Conservation (phyloP, 1,140 invertebrate genomes). For the Pseudobourletiella spinata region DNA sequence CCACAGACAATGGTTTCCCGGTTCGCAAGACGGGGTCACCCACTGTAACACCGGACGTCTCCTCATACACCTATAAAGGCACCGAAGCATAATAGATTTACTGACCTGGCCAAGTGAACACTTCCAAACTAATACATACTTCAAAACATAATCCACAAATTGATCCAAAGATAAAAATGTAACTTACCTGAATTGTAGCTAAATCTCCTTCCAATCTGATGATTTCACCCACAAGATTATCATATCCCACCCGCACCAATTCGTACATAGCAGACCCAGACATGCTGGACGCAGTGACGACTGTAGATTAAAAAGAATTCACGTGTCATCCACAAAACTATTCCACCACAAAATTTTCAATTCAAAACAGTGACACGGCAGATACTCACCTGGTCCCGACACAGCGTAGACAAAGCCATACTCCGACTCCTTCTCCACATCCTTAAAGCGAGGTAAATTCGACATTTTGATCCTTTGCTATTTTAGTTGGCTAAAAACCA, state of each 20-base stretch:
- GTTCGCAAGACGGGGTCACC: conserved; percentile 97
- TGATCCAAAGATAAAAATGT: background rate
- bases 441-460: conserved; percentile 57
- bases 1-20: conserved; percentile 95
- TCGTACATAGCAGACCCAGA: conserved; percentile 99
- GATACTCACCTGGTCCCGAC: conserved; percentile 82
- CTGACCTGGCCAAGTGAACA: background rate
- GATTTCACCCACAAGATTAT: conserved; percentile 97
- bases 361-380: too few species aligned
- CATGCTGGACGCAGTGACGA: conserved; percentile 98
- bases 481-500: conserved; percentile 8
- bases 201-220: conserved; percentile 98
- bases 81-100: background rate
- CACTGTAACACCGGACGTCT: conserved; percentile 98
- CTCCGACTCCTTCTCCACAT: conserved; percentile 76
- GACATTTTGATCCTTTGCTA: conserved; percentile 29
- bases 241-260: conserved; percentile 95
- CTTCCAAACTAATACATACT: too few species aligned
- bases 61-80: conserved; percentile 93
- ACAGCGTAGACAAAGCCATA: conserved; percentile 96
- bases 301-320: conserved; percentile 48
- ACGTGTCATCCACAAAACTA: conserved; percentile 1
- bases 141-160: too few species aligned
- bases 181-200: conserved; percentile 88
- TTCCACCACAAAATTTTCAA: background rate